Conservation (phyloP, 1,140 invertebrate genomes). For the Diorhabda sublineata region DNA sequence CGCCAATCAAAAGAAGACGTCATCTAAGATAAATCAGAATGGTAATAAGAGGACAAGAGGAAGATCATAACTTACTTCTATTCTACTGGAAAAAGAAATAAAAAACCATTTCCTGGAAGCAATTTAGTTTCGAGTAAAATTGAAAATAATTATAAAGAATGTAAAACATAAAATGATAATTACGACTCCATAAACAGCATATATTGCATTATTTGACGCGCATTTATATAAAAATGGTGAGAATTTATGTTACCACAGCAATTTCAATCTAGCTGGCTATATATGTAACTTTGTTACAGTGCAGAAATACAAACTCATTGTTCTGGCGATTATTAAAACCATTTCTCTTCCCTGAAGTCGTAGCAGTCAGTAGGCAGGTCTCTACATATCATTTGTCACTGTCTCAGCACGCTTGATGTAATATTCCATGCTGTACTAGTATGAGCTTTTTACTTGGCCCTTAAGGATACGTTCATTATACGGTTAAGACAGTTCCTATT, state of each 20-base stretch:
- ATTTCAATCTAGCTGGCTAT: slow-evolving; percentile 16
- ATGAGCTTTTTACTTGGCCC: slow-evolving; percentile 8
- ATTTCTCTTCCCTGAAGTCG: slow-evolving; percentile 32
- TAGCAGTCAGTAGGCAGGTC: slow-evolving; percentile 17
- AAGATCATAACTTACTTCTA: too few relatives aligned
- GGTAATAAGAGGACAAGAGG: too few relatives aligned
- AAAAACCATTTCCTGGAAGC: too few relatives aligned
- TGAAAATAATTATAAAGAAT: not conserved
- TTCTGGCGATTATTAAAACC: slow-evolving; percentile 39
- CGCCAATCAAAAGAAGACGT: too few relatives aligned
- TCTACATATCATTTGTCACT: slow-evolving; percentile 39
- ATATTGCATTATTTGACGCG: slow-evolving; percentile 10
- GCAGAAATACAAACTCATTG: slow-evolving; percentile 31
- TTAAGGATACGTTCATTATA: not conserved
- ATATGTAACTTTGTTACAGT: slow-evolving; percentile 19
- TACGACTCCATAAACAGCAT: not conserved
- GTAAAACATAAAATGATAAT: too few relatives aligned
- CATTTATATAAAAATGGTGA: slow-evolving; percentile 6
- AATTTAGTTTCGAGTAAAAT: too few relatives aligned
- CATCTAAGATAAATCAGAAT: too few relatives aligned
- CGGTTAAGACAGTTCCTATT: not conserved
- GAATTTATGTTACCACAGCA: slow-evolving; percentile 18
- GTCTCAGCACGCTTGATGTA: slow-evolving; percentile 19
- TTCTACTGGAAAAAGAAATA: too few relatives aligned
- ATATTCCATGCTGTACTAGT: slow-evolving; percentile 12